Evolutionary conservation across 2,888 invertebrate genomes (phyloP), one percentile per base, ranked within the genome.

Genomic region (Aplocera efformata): DNA sequence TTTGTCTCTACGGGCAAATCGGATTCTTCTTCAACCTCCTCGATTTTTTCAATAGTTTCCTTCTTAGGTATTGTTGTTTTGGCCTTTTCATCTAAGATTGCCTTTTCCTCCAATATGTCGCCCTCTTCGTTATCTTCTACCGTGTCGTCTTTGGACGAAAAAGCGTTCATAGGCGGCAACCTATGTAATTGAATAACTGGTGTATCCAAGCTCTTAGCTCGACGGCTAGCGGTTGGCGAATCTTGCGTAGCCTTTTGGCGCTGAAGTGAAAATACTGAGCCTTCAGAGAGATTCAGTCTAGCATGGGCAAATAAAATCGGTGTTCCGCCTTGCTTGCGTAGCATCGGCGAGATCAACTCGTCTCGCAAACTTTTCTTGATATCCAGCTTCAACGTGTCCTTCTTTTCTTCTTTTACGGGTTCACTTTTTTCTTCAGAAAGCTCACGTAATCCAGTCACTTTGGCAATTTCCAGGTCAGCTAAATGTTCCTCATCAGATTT

Each of bases 71-170:
- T 22, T 35, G 39, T 38, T 2, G 32, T 33, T 59, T 77, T 79
- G 3, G 49, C 38, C 7, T 80, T 86, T 10, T 82, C 82, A 5
- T 86, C 84, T 9, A 83, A 63, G n/a, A 91, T 64, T 0, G 89
- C 75, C 61, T 91, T 91, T 46, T 91, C 91, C 69, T 91, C 91
- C 1, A 91, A 73, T 48, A 91, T 85, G 58, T 90, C 90, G 0
- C 89, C 90, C 71, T 91, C 91, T 67, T 92, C 92, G 52, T 94
- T 94, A 58, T 92, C 91, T 56, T 93, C 96, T 0, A 96, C 92
- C 0, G 96, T 96, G 67, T 96, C 96, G 68, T 96, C 96, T 79
- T 96, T 96, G 11, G 95, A 95, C 1, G 96, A 96, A 71, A 96
- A 95, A 0, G 96, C 94, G 75, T 95, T 94, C 74, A 94, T 92